Evolutionary conservation across 2,797 vertebrate species (phyloP).

Genomic region (Coccyzus lansbergi): DNA sequence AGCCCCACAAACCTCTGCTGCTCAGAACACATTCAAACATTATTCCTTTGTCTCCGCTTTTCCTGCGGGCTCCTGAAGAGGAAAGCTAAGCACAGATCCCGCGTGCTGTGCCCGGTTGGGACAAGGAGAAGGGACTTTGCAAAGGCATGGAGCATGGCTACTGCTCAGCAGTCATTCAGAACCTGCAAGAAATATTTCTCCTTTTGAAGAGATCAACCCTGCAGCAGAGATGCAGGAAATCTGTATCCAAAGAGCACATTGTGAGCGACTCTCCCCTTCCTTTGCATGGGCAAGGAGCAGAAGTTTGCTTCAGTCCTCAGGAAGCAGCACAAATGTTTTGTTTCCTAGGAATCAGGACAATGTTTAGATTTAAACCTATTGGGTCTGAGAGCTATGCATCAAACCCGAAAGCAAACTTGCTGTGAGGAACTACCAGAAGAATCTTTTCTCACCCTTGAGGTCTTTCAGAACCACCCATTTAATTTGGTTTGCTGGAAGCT

Average conservation of each 20-base stretch:
- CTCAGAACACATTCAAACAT: not conserved
- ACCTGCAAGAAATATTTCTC: not conserved
- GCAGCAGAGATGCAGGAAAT: not conserved
- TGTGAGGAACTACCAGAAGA: not conserved
- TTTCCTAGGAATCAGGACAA: conserved; percentile 47
- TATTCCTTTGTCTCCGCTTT: not conserved
- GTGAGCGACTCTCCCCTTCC: not conserved
- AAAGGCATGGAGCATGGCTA: not conserved
- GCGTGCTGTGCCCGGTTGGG: not conserved
- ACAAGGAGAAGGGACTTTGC: not conserved
- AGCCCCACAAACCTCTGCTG: not conserved
- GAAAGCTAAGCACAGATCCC: not conserved
- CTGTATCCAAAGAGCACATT: not conserved
- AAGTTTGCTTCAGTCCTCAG: conserved; percentile 15
- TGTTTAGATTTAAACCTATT: conserved; percentile 14
- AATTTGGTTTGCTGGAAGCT: conserved; percentile 12
- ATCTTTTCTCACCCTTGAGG: not conserved
- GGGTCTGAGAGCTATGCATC: not conserved
- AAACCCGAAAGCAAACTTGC: conserved; percentile 11
- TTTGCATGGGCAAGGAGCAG: conserved; percentile 16
- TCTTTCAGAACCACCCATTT: conserved; percentile 3
- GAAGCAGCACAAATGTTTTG: conserved; percentile 53
- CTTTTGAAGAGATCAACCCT: not conserved
- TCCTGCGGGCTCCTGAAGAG: not conserved
- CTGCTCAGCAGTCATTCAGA: not conserved